Evolutionary conservation across 1,140 invertebrate species (phyloP).

Genomic region (Cyclargus thomasi): DNA sequence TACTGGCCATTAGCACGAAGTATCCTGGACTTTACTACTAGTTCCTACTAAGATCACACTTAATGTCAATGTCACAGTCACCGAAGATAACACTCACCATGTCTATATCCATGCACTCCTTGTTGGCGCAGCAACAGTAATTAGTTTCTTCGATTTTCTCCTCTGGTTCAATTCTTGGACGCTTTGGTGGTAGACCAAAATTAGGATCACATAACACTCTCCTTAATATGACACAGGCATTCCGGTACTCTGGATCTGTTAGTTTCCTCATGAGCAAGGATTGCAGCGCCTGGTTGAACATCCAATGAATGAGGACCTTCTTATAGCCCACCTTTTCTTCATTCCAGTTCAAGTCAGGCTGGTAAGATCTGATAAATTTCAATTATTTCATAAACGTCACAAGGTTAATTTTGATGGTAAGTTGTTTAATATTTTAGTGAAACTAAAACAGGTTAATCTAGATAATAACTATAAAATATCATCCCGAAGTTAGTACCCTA

Average conservation of each 20-base stretch:
- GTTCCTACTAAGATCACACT: too few species aligned
- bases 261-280: conserved; percentile 39
- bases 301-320: conserved; percentile 50
- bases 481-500: too few species aligned
- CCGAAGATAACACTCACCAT: conserved; percentile 36
- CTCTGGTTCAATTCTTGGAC: conserved; percentile 30
- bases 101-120: conserved; percentile 18
- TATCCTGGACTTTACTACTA: too few species aligned
- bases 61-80: background rate
- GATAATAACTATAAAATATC: too few species aligned
- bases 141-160: conserved; percentile 37
- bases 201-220: conserved; percentile 52
- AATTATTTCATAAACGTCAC: background rate
- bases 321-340: conserved; percentile 43
- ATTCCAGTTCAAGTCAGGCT: conserved; percentile 58
- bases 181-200: conserved; percentile 50
- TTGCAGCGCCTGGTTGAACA: conserved; percentile 61
- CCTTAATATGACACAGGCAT: conserved; percentile 40
- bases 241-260: conserved; percentile 28
- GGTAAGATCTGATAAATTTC: conserved; percentile 43
- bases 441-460: too few species aligned
- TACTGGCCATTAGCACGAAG: too few species aligned
- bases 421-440: too few species aligned
- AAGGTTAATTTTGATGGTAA: too few species aligned
- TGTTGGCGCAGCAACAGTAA: conserved; percentile 51